Evolutionary conservation across 1,140 invertebrate species (phyloP), one percentile per base, ranked within the genome.

Genomic region (Ptiloglossa arizonensis): DNA sequence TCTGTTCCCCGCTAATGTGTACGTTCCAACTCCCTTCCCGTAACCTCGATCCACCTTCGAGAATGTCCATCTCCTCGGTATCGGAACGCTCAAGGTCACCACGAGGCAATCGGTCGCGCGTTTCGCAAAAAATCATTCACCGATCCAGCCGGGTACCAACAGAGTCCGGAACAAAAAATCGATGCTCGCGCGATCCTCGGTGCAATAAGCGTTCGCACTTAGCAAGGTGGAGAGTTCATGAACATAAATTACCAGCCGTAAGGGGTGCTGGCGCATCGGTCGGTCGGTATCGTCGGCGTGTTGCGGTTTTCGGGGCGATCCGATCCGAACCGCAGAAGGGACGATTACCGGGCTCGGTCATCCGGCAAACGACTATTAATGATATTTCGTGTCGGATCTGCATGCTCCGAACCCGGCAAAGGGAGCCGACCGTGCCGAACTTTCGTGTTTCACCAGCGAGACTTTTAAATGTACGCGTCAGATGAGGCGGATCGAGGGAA

Each of bases 351-450:
- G 73, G 87, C 86, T 89, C 90, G 89, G 86, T 88, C 90, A 92
- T 92, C 89, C 90, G 89, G 91, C 87, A 92, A 92, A 92, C 90
- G 90, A 90, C 90, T 91, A 91, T 92, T 91, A 92, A 91, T 91
- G 85, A 91, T 89, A 88, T 89, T 90, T 89, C 89, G 82, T 88
- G 87, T 88, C 83, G 86, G 89, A 90, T 91, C 88, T 90, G 91
- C 90, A 90, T 89, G 87, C 88, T 86, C 79, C 81, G 86, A 71
- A 59, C 79, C 79, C 73, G 76, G 59, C 56, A 81, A 86, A 87
- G 83, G 87, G 70, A 66, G 79, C 85, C 87, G 86, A 76, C 81
- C 76, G 50, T 50, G 70, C 78, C 79, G 57, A 71, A 82, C 75
- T 87, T 83, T 86, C 79, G 77, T 82, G 82, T 82, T 79, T 64